A percentile compares a stretch with the other conserved stretches of the same genome.
Conservation (phyloP, 2,888 invertebrate species). For the Drosophila limbata region DNA sequence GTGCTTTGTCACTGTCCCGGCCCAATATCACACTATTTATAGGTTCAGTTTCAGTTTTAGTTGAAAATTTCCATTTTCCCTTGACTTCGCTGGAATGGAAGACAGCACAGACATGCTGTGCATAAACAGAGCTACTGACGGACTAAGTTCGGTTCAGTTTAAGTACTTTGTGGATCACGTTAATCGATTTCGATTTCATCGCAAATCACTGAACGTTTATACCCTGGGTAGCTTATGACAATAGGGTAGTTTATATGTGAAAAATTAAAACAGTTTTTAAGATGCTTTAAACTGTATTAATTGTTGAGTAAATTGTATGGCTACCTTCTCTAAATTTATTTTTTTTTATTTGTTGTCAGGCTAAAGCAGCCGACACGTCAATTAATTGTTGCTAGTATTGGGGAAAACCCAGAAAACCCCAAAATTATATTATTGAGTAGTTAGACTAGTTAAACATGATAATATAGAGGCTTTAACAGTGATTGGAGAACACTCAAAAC, state of each 20-base stretch:
- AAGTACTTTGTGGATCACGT: constrained; percentile 59
- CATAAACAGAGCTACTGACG: constrained; percentile 23
- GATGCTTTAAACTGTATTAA: no score
- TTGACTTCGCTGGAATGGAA: constrained; percentile 32
- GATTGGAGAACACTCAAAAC: no score
- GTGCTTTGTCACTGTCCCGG: constrained; percentile 48
- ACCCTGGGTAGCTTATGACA: neutral
- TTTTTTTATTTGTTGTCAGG: no score
- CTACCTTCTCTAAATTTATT: no score
- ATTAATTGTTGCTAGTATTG: no score
- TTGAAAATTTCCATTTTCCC: constrained; percentile 44
- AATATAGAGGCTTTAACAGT: no score
- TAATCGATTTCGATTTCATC: constrained; percentile 67
- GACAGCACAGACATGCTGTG: constrained; percentile 7
- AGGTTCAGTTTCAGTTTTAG: constrained; percentile 34
- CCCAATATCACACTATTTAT: constrained; percentile 51
- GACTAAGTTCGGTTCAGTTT: constrained; percentile 18
- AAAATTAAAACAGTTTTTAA: neutral
- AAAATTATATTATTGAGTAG: no score
- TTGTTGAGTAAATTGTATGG: no score
- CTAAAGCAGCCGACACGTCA: no score
- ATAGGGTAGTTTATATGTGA: neutral
- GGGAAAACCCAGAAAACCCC: no score
- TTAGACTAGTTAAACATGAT: no score
- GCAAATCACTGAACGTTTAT: constrained; percentile 28